Percentiles rank a stretch among this genome's conserved stretches.
phyloP scores from a whole-genome alignment of 2,113 vertebrate genomes.

The Anguilla japonica region DNA sequence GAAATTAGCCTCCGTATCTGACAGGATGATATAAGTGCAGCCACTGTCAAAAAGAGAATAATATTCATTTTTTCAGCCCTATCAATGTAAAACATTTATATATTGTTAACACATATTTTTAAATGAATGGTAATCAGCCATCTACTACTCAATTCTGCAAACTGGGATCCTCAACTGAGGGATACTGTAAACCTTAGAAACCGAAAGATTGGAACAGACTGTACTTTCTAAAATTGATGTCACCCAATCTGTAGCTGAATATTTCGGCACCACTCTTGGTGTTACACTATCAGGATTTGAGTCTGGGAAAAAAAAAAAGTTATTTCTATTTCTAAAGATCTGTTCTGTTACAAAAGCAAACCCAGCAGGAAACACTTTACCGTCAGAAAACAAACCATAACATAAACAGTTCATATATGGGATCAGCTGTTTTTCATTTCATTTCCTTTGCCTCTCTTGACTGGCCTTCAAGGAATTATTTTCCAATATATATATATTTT shows the following conservation, averaged over 20 bases:
- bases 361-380: not conserved
- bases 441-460: not conserved
- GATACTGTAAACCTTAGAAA: slow-evolving; percentile 10
- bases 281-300: slow-evolving; percentile 19
- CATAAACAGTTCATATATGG: not conserved
- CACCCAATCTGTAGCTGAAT: not conserved
- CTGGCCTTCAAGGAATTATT: slow-evolving; percentile 11
- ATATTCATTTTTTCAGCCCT: not conserved
- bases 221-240: not conserved
- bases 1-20: not conserved
- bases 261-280: not conserved
- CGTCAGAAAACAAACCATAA: not conserved
- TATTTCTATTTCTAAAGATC: not conserved
- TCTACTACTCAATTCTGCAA: not conserved
- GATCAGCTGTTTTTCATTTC: not conserved
- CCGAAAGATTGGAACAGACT: not conserved
- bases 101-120: not conserved
- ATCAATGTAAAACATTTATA: not conserved
- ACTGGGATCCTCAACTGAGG: not conserved
- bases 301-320: not conserved
- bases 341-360: not conserved
- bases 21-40: not conserved
- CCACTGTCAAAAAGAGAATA: not conserved
- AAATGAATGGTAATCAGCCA: not conserved
- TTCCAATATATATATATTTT: slow-evolving; percentile 34